A percentile compares a stretch with the other conserved stretches of the same genome.
Conservation (phyloP, 2,113 vertebrate genomes). For the Felis chaus region DNA sequence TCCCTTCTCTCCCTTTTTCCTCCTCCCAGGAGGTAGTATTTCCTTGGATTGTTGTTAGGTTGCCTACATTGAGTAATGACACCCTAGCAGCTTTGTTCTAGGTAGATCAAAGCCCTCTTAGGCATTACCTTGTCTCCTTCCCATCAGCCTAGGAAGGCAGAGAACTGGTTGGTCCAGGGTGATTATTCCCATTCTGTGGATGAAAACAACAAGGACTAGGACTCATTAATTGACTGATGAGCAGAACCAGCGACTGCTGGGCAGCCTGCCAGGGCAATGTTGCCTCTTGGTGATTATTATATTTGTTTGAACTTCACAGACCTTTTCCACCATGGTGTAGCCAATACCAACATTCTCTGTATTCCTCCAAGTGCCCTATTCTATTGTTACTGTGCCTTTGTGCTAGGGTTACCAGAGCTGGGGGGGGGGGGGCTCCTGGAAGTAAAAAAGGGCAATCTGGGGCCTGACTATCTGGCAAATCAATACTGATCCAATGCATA, state of each 20-base stretch:
- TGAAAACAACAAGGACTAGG: not conserved
- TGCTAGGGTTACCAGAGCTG: not conserved
- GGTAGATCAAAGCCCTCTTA: conserved; percentile 46
- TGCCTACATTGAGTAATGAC: not conserved
- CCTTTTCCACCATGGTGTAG: not conserved
- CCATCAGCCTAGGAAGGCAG: not conserved
- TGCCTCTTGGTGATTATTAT: not conserved
- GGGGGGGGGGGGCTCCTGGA: not conserved
- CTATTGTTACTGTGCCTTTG: not conserved
- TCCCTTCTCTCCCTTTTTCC: not conserved
- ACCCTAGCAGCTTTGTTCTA: not conserved
- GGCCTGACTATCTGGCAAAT: not conserved
- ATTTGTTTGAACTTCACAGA: not conserved
- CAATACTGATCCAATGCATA: not conserved
- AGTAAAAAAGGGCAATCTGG: not conserved
- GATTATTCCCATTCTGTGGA: not conserved
- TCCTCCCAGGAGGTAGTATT: not conserved
- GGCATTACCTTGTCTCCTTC: not conserved
- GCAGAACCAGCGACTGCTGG: not conserved
- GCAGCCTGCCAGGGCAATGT: not conserved
- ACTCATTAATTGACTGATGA: not conserved
- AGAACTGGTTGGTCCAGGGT: conserved; percentile 1
- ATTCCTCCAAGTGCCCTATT: not conserved
- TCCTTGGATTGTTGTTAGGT: not conserved
- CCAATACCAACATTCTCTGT: not conserved